These are phyloP conservation scores for Odontamblyopus rebecca DNA, from an alignment of 2,797 vertebrate genomes.

Conservation along the genomic window DNA sequence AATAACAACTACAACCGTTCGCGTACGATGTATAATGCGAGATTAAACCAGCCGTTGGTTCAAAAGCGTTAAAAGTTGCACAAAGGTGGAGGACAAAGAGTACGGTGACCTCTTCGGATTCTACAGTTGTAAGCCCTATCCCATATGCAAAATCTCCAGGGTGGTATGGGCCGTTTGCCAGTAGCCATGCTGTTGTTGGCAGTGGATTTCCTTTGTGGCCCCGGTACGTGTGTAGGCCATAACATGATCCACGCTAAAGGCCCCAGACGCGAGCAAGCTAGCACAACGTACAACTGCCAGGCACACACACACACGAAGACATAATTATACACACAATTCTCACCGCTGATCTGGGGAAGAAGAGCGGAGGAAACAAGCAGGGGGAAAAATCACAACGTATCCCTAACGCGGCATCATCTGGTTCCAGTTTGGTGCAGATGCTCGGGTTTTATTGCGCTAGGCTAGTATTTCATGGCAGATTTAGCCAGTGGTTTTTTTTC, in stretches of 20 bases:
- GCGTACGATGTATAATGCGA: conserved; percentile 29
- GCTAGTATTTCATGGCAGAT: conserved; percentile 85
- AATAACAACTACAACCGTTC: conserved; percentile 57
- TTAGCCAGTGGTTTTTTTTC: conserved; percentile 74
- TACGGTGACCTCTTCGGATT: conserved; percentile 57
- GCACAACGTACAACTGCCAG: conserved; percentile 26
- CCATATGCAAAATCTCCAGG: conserved; percentile 65
- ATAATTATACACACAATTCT: conserved; percentile 65
- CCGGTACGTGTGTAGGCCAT: conserved; percentile 72
- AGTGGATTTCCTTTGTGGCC: conserved; percentile 72
- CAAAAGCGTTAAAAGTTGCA: conserved; percentile 38
- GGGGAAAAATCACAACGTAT: conserved; percentile 62
- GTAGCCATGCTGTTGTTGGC: conserved; percentile 78
- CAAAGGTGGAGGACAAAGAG: conserved; percentile 40
- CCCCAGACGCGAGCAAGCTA: conserved; percentile 25
- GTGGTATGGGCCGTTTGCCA: conserved; percentile 75
- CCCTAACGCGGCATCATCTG: conserved; percentile 79
- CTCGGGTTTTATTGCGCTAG: conserved; percentile 81
- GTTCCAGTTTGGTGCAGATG: conserved; percentile 83
- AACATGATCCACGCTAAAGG: conserved; percentile 70
- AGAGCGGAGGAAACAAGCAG: conserved; percentile 64
- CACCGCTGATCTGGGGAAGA: conserved; percentile 63
- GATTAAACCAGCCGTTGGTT: conserved; percentile 38
- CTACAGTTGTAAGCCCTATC: conserved; percentile 66
- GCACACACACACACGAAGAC: conserved; percentile 51